phyloP scores from a whole-genome alignment of 2,888 invertebrate species.

The Leptopterna dolabrata region DNA sequence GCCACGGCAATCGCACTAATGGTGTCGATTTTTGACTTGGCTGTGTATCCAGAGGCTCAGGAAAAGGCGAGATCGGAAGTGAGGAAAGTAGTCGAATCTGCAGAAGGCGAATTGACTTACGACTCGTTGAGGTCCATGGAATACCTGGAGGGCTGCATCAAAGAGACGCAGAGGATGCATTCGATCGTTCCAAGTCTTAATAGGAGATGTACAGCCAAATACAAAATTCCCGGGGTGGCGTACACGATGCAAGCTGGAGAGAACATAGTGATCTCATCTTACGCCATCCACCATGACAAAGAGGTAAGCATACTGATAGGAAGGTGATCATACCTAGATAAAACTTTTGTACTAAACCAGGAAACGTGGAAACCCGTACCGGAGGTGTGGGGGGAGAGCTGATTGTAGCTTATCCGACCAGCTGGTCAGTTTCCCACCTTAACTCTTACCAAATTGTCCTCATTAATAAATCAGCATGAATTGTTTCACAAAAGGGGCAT shows the following conservation, averaged over 20 bases:
- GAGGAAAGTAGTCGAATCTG: background rate
- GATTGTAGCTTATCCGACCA: too few species aligned
- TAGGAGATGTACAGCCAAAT: constrained; percentile 32
- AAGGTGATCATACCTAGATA: too few species aligned
- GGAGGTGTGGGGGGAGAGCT: too few species aligned
- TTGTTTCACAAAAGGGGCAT: too few species aligned
- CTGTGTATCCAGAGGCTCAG: constrained; percentile 20
- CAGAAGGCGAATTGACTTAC: background rate
- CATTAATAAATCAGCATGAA: too few species aligned
- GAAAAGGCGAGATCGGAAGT: constrained; percentile 44
- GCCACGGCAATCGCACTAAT: background rate
- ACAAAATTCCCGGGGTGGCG: background rate
- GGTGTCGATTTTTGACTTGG: background rate
- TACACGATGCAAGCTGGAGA: constrained; percentile 36
- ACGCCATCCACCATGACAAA: constrained; percentile 36
- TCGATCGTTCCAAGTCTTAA: background rate
- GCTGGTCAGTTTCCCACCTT: too few species aligned
- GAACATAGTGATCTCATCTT: background rate
- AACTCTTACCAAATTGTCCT: too few species aligned
- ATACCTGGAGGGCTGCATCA: constrained; percentile 43
- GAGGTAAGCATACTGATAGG: background rate
- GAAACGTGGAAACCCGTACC: too few species aligned
- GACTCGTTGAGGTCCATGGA: constrained; percentile 39
- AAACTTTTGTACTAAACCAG: too few species aligned
- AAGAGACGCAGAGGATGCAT: constrained; percentile 38